Evolutionary conservation across 2,888 invertebrate genomes (phyloP).

Genomic region (Thumatha senex): DNA sequence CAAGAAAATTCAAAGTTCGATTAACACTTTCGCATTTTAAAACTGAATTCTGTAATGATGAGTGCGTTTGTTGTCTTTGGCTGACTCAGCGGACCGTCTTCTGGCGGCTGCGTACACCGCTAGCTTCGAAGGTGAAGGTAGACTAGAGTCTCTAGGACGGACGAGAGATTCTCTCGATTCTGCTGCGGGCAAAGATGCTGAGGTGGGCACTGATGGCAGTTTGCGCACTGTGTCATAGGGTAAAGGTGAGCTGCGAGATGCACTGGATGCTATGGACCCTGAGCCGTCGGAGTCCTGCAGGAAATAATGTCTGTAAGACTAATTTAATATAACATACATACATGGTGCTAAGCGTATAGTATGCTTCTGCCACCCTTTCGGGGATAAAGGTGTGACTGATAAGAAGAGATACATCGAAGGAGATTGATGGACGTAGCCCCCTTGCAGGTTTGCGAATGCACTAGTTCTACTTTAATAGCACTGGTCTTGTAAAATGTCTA

Average conservation of each 20-base stretch:
- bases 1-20: not conserved
- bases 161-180: slow-evolving; percentile 79
- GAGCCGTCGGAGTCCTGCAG: slow-evolving; percentile 73
- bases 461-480: not conserved
- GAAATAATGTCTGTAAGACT: not conserved
- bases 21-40: slow-evolving; percentile 52
- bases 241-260: slow-evolving; percentile 72
- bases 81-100: slow-evolving; percentile 83
- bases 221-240: slow-evolving; percentile 76
- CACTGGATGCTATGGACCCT: slow-evolving; percentile 73
- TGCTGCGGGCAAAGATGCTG: slow-evolving; percentile 76
- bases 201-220: slow-evolving; percentile 76
- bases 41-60: slow-evolving; percentile 91
- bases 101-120: slow-evolving; percentile 82
- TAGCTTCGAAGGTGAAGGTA: slow-evolving; percentile 86
- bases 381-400: too few relatives aligned
- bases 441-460: not conserved
- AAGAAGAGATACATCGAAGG: too few relatives aligned
- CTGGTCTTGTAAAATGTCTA: not conserved
- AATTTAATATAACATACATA: too few relatives aligned
- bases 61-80: slow-evolving; percentile 82
- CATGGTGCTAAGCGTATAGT: too few relatives aligned
- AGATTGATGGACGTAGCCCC: not conserved
- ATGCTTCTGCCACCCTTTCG: too few relatives aligned
- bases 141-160: slow-evolving; percentile 73